Percentiles rank a stretch among this genome's conserved stretches.
phyloP scores from a whole-genome alignment of 1,140 invertebrate genomes.

The Fopius arisanus region DNA sequence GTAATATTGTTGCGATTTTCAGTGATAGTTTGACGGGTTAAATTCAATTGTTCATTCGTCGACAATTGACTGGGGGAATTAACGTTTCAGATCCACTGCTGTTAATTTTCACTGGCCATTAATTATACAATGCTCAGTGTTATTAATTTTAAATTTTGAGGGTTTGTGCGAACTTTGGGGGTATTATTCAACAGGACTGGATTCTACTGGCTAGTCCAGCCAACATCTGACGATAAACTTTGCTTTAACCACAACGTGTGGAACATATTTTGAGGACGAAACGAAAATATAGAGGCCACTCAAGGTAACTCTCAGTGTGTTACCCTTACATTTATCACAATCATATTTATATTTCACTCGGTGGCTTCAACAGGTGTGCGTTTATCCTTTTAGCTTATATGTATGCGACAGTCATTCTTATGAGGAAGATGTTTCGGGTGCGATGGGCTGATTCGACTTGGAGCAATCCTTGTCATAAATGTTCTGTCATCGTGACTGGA shows the following conservation, averaged over 20 bases:
- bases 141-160: background rate
- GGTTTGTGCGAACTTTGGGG: background rate
- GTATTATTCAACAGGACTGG: background rate
- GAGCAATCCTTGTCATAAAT: slow-evolving; percentile 9
- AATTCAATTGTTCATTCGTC: background rate
- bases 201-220: background rate
- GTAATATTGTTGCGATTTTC: background rate
- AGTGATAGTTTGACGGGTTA: background rate
- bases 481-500: background rate
- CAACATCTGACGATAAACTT: background rate
- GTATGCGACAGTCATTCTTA: background rate
- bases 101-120: background rate
- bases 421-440: background rate
- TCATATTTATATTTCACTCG: slow-evolving; percentile 54
- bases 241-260: background rate
- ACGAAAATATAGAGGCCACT: slow-evolving; percentile 2
- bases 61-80: background rate
- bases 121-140: background rate
- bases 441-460: slow-evolving; percentile 6
- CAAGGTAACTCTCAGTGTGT: background rate
- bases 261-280: background rate
- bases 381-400: background rate
- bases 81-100: background rate
- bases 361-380: slow-evolving; percentile 51
- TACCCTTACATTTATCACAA: slow-evolving; percentile 37